Conservation (phyloP, 1,140 invertebrate species). For the Pseudachorutes palmiensis region DNA sequence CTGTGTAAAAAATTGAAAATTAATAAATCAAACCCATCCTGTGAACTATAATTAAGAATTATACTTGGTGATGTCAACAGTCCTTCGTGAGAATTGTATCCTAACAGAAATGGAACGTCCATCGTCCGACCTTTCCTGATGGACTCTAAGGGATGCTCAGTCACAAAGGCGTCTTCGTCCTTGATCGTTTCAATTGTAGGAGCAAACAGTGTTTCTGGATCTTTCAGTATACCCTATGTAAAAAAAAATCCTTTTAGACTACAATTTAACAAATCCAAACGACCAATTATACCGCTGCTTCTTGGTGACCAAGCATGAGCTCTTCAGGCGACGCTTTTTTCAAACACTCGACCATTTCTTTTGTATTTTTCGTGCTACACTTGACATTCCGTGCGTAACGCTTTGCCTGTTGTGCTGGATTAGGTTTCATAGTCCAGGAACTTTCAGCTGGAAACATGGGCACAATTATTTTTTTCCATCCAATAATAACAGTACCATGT, state of each 20-base stretch:
- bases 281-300: conserved; percentile 10
- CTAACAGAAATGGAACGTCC: conserved; percentile 17
- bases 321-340: conserved; percentile 31
- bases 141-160: conserved; percentile 19
- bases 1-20: conserved; percentile 14
- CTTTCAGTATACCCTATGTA: conserved; percentile 6
- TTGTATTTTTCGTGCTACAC: conserved; percentile 35
- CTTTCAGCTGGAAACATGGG: conserved; percentile 10
- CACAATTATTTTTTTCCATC: too few relatives aligned
- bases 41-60: conserved; percentile 5
- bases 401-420: conserved; percentile 42
- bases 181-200: conserved; percentile 18
- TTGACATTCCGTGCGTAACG: conserved; percentile 40
- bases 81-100: conserved; percentile 21
- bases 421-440: conserved; percentile 37
- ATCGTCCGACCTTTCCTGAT: conserved; percentile 11
- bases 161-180: conserved; percentile 14
- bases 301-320: conserved; percentile 19
- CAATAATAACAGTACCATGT: too few relatives aligned
- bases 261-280: too few relatives aligned
- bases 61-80: conserved; percentile 14
- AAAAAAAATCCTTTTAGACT: too few relatives aligned
- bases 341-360: conserved; percentile 39
- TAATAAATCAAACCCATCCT: background rate
- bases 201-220: conserved; percentile 15